Evolutionary conservation across 2,888 invertebrate genomes (phyloP), one percentile per base, ranked within the genome.

Genomic region (Cosmorhoe ocellata): DNA sequence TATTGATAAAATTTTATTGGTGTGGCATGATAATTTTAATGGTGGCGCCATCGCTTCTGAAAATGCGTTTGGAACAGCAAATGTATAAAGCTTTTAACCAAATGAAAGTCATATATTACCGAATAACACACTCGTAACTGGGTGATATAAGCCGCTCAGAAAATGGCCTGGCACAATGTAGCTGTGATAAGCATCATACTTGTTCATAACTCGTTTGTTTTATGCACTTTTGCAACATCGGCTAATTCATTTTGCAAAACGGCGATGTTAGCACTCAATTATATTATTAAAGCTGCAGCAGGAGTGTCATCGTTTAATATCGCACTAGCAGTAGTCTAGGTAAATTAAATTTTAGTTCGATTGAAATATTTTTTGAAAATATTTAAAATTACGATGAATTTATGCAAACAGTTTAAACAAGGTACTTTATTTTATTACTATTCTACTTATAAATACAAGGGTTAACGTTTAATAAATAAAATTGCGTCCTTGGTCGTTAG

Each of bases 21-120:
- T 56, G 65, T 74, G 75, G 73, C 74, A 67, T 70, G 66, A 76
- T 79, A 77, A 81, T 79, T 84, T 81, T 79, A 83, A 84, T 81
- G 78, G 80, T 78, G 72, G 76, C 74, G 61, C 67, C 74, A 67
- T 69, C 68, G 71, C 73, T 66, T 71, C 70, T 72, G 74, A 67
- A 78, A 83, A 76, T 74, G 76, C 75, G 71, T 80, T 81, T 71
- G 72, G 72, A 74, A 74, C 69, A 71, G 73, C 76, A 79, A 85
- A 79, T 76, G 75, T 80, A 84, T 78, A 78, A 84, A 81, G 87
- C 88, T 88, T 88, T 88, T 87, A 88, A 83, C 79, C 76, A 85
- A 88, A 88, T 88, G 85, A 88, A 86, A 82, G 64, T 69, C 81
- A 75, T 87, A 81, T 79, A 85, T 85, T 81, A 83, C 77, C 66